These are phyloP conservation scores for Cyanistes caeruleus DNA, from an alignment of 2,113 vertebrate species.

Conservation along the genomic window DNA sequence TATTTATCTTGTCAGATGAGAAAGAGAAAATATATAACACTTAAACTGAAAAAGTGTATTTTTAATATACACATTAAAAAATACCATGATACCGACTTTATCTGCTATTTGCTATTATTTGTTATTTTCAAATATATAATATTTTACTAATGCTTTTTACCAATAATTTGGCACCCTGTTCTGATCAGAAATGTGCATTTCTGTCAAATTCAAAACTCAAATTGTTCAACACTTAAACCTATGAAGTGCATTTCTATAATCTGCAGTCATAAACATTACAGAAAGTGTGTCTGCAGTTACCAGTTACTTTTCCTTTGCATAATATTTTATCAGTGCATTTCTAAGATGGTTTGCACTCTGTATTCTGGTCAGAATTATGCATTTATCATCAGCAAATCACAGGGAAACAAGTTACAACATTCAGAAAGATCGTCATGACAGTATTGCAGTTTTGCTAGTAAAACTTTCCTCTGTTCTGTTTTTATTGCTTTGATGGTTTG, in stretches of 20 bases:
- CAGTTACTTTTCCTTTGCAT: neutral
- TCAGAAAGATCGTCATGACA: neutral
- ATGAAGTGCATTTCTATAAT: neutral
- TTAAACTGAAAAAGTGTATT: neutral
- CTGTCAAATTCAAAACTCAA: neutral
- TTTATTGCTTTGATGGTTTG: neutral
- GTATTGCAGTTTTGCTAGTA: conserved; percentile 18
- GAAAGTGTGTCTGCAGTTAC: neutral
- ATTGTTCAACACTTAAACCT: accelerated
- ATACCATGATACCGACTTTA: neutral
- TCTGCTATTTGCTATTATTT: neutral
- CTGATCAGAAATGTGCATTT: neutral
- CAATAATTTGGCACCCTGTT: neutral
- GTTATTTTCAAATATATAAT: neutral
- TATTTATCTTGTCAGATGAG: neutral
- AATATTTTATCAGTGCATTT: conserved; percentile 1
- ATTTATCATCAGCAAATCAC: neutral
- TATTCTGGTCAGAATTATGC: neutral
- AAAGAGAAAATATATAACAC: neutral
- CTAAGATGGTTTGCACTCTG: neutral
- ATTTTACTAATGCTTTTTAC: neutral
- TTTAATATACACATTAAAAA: neutral
- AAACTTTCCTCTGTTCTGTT: neutral
- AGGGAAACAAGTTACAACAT: neutral
- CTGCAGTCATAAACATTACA: neutral